A percentile compares a stretch with the other conserved stretches of the same genome.
Conservation (phyloP, 2,113 vertebrate genomes). For the Falcunculus frontatus region DNA sequence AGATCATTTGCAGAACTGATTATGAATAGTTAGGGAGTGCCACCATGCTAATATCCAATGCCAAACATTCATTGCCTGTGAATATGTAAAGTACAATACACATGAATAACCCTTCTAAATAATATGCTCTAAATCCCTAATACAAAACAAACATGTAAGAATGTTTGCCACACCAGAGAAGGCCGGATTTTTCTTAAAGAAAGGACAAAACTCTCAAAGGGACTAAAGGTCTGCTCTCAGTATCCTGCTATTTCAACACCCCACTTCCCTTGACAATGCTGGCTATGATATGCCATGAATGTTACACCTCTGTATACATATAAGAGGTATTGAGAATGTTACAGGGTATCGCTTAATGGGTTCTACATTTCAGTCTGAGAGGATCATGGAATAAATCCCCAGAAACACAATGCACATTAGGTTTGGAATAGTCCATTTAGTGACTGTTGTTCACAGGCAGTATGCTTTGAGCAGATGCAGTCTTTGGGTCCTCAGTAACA, state of each 20-base stretch:
- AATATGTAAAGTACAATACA: neutral
- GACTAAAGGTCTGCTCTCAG: neutral
- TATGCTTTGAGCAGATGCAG: neutral
- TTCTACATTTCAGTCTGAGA: neutral
- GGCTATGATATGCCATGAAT: neutral
- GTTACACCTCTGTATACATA: neutral
- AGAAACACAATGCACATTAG: neutral
- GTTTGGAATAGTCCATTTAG: neutral
- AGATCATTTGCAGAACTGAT: neutral
- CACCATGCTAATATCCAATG: neutral
- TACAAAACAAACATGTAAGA: neutral
- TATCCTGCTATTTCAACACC: neutral
- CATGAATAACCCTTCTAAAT: neutral
- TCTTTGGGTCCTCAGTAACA: neutral
- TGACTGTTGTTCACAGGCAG: neutral
- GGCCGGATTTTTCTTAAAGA: neutral
- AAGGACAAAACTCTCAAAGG: neutral
- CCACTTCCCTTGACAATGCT: neutral
- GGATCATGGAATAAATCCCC: neutral
- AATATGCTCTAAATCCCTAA: neutral
- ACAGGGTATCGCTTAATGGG: neutral
- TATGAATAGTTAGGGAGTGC: neutral
- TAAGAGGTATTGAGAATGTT: neutral
- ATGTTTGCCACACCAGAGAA: neutral
- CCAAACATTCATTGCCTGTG: neutral